Evolutionary conservation across 2,113 vertebrate genomes (phyloP).

Genomic region (Cettia cetti): DNA sequence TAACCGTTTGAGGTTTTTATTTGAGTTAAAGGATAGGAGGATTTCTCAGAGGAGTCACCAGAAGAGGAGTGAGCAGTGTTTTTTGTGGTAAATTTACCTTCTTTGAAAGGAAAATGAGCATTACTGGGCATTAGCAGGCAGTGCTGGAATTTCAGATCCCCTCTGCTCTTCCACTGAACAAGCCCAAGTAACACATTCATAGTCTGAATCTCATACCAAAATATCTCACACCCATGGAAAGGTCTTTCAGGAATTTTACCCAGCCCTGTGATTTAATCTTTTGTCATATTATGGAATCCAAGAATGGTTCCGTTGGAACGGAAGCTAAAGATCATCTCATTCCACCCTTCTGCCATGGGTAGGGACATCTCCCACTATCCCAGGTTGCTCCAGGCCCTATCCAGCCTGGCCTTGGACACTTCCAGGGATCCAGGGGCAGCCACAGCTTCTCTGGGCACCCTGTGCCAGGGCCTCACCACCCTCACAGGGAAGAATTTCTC

Average conservation of each 20-base stretch:
- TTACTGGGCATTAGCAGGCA: not conserved
- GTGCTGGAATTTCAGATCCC: not conserved
- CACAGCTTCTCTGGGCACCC: not conserved
- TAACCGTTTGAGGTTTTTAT: not conserved
- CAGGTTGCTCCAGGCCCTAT: fast-evolving
- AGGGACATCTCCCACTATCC: not conserved
- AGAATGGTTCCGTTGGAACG: not conserved
- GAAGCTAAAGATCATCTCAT: not conserved
- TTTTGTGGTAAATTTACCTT: not conserved
- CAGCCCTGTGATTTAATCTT: not conserved
- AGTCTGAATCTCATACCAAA: not conserved
- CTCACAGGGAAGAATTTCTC: not conserved
- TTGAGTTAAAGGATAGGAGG: conserved; percentile 9
- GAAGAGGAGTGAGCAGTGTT: not conserved
- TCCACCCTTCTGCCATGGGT: not conserved
- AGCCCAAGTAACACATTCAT: not conserved
- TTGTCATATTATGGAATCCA: not conserved
- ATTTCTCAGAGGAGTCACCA: conserved; percentile 38
- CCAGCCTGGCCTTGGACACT: not conserved
- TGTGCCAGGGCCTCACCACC: fast-evolving
- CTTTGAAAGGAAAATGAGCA: not conserved
- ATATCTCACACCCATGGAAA: not conserved
- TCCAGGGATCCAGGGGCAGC: not conserved
- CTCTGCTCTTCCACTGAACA: not conserved
- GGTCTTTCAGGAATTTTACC: not conserved